Conservation (phyloP, 2,113 vertebrate genomes). For the Perca schrenkii region DNA sequence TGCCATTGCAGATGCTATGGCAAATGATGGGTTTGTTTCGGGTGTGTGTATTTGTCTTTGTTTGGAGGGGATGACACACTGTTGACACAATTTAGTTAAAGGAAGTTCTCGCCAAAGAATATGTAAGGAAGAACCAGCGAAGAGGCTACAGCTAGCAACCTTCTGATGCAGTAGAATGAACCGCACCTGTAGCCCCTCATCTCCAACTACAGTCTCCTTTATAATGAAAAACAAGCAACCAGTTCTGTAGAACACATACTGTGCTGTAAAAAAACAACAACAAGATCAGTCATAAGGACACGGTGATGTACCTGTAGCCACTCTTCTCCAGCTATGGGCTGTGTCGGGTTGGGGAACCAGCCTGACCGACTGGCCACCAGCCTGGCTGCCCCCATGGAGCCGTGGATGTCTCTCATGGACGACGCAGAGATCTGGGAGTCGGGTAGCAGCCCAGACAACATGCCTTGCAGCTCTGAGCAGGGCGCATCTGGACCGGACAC, state of each 20-base stretch:
- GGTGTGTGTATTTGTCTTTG: background rate
- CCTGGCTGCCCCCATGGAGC: slow-evolving; percentile 91
- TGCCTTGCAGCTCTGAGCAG: slow-evolving; percentile 95
- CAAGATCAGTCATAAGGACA: background rate
- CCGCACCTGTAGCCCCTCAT: background rate
- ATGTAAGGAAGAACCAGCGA: background rate
- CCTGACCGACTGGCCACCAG: slow-evolving; percentile 95
- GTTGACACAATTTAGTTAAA: background rate
- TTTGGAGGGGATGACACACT: background rate
- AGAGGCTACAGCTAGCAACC: background rate
- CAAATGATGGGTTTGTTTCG: background rate
- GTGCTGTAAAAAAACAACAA: background rate
- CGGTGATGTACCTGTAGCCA: slow-evolving; percentile 88
- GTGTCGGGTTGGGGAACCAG: slow-evolving; percentile 93
- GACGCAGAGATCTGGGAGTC: slow-evolving; percentile 96
- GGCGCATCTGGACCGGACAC: slow-evolving; percentile 88
- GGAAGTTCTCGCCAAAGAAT: background rate
- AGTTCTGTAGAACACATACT: background rate
- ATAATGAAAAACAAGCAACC: background rate
- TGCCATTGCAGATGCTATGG: background rate
- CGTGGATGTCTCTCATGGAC: slow-evolving; percentile 94
- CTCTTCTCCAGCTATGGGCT: slow-evolving; percentile 93
- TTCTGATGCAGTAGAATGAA: background rate
- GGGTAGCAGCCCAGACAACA: slow-evolving; percentile 94
- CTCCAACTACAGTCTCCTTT: background rate